Evolutionary conservation across 2,797 vertebrate species (phyloP).

Genomic region (Limosa lapponica): DNA sequence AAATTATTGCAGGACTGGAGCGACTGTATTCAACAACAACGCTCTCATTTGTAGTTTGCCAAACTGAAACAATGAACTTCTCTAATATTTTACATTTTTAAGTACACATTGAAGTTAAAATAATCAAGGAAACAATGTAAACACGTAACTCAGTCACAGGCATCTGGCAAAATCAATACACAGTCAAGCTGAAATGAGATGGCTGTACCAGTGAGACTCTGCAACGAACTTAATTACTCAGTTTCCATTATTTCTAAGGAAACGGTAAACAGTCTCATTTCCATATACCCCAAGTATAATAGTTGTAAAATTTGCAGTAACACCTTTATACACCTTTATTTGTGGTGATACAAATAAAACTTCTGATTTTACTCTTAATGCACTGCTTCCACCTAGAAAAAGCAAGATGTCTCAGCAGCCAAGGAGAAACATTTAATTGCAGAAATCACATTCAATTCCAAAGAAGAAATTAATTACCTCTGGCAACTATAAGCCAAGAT

Average conservation of each 20-base stretch:
- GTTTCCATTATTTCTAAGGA: not conserved
- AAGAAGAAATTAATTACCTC: conserved; percentile 3
- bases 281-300: not conserved
- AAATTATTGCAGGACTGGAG: not conserved
- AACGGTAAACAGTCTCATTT: not conserved
- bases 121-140: not conserved
- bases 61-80: not conserved
- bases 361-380: not conserved
- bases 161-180: not conserved
- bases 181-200: not conserved
- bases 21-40: not conserved
- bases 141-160: not conserved
- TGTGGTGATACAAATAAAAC: not conserved
- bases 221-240: not conserved
- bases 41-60: not conserved
- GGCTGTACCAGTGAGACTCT: not conserved
- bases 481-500: not conserved
- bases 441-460: not conserved
- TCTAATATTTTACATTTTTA: not conserved
- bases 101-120: not conserved
- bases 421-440: not conserved
- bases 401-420: not conserved
- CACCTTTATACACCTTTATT: not conserved
- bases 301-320: not conserved
- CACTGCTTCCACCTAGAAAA: not conserved